Conservation (phyloP, 2,113 vertebrate species). For the Argyrosomus japonicus region DNA sequence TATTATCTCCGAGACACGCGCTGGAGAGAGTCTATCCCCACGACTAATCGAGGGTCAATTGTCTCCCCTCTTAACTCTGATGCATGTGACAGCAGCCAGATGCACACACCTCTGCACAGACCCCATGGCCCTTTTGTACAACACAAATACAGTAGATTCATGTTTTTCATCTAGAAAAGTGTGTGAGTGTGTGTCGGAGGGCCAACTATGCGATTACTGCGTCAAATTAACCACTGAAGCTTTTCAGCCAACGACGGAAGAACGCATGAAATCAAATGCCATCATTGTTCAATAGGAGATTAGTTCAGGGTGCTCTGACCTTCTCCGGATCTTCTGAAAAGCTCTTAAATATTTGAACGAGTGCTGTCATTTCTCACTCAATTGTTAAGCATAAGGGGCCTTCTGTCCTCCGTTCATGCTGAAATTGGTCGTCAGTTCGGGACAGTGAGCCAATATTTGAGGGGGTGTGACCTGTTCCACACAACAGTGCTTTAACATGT, state of each 20-base stretch:
- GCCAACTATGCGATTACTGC: slow-evolving; percentile 50
- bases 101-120: neutral
- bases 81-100: slow-evolving; percentile 26
- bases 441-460: slow-evolving; percentile 43
- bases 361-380: slow-evolving; percentile 79
- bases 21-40: slow-evolving; percentile 64
- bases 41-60: slow-evolving; percentile 71
- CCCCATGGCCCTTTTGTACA: slow-evolving; percentile 6
- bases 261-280: slow-evolving; percentile 75
- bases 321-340: slow-evolving; percentile 78
- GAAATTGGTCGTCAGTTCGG: slow-evolving; percentile 28
- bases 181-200: neutral
- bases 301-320: slow-evolving; percentile 74
- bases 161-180: slow-evolving; percentile 57
- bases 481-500: slow-evolving; percentile 36
- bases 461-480: slow-evolving; percentile 31
- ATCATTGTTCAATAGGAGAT: slow-evolving; percentile 75
- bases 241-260: slow-evolving; percentile 49
- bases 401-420: slow-evolving; percentile 64
- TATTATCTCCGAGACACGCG: slow-evolving; percentile 69
- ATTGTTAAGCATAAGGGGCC: slow-evolving; percentile 68
- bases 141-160: slow-evolving; percentile 48
- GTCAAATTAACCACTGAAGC: slow-evolving; percentile 70
- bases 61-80: slow-evolving; percentile 41
- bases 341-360: slow-evolving; percentile 76